Percentiles rank a stretch among this genome's conserved stretches.
These are phyloP conservation scores for Eupleurogrammus muticus DNA, from an alignment of 2,797 vertebrate species.

Conservation along the genomic window DNA sequence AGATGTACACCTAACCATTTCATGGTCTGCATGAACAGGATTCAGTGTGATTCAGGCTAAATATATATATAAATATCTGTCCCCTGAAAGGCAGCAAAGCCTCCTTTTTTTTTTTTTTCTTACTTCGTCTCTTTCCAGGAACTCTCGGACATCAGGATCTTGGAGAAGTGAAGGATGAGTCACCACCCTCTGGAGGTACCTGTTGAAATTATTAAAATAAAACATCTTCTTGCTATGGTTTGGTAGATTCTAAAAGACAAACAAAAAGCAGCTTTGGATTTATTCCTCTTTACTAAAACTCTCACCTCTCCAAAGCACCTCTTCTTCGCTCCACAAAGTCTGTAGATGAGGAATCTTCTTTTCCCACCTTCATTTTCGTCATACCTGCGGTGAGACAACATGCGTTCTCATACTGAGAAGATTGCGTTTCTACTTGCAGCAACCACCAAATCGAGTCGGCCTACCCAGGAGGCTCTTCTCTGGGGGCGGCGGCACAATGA, in stretches of 20 bases:
- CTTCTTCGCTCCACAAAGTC: slow-evolving; percentile 97
- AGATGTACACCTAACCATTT: not conserved
- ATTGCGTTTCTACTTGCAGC: not conserved
- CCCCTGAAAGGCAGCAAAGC: not conserved
- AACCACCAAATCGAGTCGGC: not conserved
- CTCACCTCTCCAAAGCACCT: slow-evolving; percentile 84
- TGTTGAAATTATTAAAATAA: slow-evolving; percentile 51
- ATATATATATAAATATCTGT: not conserved
- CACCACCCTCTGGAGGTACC: slow-evolving; percentile 94
- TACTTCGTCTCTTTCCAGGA: slow-evolving; percentile 98
- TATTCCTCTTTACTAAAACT: not conserved
- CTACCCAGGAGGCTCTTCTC: slow-evolving; percentile 97
- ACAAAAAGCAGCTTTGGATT: not conserved
- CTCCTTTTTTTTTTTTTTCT: slow-evolving; percentile 32
- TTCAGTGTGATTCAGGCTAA: not conserved
- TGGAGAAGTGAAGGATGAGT: slow-evolving; percentile 94
- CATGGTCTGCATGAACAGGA: not conserved
- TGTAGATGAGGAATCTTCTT: slow-evolving; percentile 95
- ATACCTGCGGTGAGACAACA: slow-evolving; percentile 85
- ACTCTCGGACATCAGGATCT: slow-evolving; percentile 96
- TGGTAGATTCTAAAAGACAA: too few species aligned
- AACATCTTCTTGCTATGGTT: not conserved
- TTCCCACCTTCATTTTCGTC: slow-evolving; percentile 99
- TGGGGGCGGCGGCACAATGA: slow-evolving; percentile 94
- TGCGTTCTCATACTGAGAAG: not conserved